A percentile compares a stretch with the other conserved stretches of the same genome.
Conservation (phyloP, 2,113 vertebrate genomes). For the Reinhardtius hippoglossoides region DNA sequence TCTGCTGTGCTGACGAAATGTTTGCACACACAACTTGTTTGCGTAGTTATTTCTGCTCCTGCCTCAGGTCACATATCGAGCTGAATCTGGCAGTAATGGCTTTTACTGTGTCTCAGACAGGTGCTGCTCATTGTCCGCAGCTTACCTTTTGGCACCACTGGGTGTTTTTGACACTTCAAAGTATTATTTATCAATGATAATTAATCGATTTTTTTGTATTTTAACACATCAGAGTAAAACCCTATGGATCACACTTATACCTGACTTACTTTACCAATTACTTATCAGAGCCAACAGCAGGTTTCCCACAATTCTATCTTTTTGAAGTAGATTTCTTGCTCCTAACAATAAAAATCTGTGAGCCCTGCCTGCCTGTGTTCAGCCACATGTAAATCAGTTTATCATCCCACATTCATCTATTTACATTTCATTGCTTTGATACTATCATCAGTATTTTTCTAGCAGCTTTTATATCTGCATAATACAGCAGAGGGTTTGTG, state of each 20-base stretch:
- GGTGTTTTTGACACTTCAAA: slow-evolving; percentile 11
- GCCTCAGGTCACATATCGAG: slow-evolving; percentile 64
- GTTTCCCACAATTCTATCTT: neutral
- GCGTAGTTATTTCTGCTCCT: slow-evolving; percentile 57
- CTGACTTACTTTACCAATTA: too few relatives aligned
- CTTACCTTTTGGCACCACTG: slow-evolving; percentile 9
- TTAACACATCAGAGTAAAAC: too few relatives aligned
- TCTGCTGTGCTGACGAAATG: slow-evolving; percentile 37
- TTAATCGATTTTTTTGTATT: neutral
- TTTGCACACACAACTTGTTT: slow-evolving; percentile 52
- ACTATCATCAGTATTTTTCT: slow-evolving; percentile 48
- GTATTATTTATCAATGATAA: slow-evolving; percentile 4
- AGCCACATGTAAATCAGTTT: slow-evolving; percentile 42
- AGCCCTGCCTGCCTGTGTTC: slow-evolving; percentile 2
- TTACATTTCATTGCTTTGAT: slow-evolving; percentile 19
- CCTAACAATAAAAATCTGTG: neutral
- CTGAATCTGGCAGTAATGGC: slow-evolving; percentile 59
- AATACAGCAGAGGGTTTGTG: slow-evolving; percentile 21
- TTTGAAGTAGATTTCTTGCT: neutral
- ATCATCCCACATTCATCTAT: slow-evolving; percentile 46
- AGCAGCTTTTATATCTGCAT: slow-evolving; percentile 49
- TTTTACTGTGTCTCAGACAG: slow-evolving; percentile 18
- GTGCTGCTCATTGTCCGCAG: slow-evolving; percentile 29
- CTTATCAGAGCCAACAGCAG: neutral
- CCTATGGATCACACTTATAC: too few relatives aligned